phyloP scores from a whole-genome alignment of 2,797 vertebrate genomes.

The Dermochelys coriacea region DNA sequence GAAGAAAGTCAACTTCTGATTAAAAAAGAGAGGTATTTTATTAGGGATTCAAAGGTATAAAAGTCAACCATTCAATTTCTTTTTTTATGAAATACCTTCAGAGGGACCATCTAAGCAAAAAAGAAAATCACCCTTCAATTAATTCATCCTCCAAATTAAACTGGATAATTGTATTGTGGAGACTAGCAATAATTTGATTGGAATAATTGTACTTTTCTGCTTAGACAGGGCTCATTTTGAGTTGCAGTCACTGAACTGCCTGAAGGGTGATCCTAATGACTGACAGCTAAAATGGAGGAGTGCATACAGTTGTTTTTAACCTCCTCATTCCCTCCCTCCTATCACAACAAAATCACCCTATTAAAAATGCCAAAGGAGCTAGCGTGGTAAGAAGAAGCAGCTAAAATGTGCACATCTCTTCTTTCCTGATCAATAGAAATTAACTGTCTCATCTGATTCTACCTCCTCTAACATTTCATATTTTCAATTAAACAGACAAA shows the following conservation, averaged over 20 bases:
- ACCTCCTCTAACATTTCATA: neutral
- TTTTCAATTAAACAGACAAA: constrained; percentile 27
- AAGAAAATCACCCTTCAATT: constrained; percentile 55
- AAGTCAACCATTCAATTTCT: constrained; percentile 16
- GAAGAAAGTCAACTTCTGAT: constrained; percentile 21
- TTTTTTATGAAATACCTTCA: constrained; percentile 12
- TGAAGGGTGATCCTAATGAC: constrained; percentile 19
- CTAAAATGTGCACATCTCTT: neutral
- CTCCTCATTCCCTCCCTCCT: constrained; percentile 8
- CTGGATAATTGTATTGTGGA: constrained; percentile 61
- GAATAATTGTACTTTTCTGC: constrained; percentile 53
- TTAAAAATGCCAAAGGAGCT: neutral
- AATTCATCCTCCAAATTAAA: constrained; percentile 66
- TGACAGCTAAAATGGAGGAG: constrained; percentile 40
- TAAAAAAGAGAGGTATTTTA: neutral
- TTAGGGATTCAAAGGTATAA: neutral
- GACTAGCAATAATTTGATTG: constrained; percentile 55
- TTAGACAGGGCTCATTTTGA: constrained; percentile 53
- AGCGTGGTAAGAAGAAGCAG: rapidly evolving
- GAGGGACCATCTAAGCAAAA: neutral
- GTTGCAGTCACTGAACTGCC: constrained; percentile 42
- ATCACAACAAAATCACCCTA: constrained; percentile 14
- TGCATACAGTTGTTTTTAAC: constrained; percentile 18
- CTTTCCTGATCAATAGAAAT: neutral
- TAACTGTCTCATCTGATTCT: neutral